Conservation (phyloP, 1,140 invertebrate genomes). For the Sycophaga agraensis region DNA sequence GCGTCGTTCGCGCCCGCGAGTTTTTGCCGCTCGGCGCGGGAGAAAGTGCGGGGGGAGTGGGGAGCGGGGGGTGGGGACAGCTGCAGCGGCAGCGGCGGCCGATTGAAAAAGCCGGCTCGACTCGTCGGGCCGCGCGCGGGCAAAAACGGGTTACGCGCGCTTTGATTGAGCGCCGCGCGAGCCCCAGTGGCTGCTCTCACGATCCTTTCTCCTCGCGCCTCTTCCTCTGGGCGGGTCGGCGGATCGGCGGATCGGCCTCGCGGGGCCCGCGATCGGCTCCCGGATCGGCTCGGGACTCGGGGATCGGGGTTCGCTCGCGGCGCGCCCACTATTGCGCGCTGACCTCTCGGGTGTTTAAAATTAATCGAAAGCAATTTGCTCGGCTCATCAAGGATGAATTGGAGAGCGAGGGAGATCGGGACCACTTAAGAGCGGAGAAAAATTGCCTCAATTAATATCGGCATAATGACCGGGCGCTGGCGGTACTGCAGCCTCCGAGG, state of each 20-base stretch:
- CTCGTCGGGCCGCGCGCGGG: neutral
- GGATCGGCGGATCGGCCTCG: neutral
- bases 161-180: no score
- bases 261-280: no score
- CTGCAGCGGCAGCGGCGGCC: neutral
- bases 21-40: neutral
- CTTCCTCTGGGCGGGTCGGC: neutral
- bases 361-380: slow-evolving; percentile 27
- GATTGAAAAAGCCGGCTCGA: slow-evolving; percentile 13
- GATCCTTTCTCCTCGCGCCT: neutral
- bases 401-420: slow-evolving; percentile 3
- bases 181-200: neutral
- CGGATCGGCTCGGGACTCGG: no score
- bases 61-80: neutral
- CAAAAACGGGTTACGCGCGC: no score
- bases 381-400: slow-evolving; percentile 28
- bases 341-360: slow-evolving; percentile 27
- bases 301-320: no score
- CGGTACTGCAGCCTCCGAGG: no score
- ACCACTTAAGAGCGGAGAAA: slow-evolving; percentile 20
- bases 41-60: neutral
- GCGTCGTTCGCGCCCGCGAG: no score
- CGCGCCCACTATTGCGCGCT: no score
- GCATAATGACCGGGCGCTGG: slow-evolving; percentile 15
- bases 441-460: slow-evolving; percentile 28